Conservation (phyloP, 1,140 invertebrate species). For the Wiebesia pumilae region DNA sequence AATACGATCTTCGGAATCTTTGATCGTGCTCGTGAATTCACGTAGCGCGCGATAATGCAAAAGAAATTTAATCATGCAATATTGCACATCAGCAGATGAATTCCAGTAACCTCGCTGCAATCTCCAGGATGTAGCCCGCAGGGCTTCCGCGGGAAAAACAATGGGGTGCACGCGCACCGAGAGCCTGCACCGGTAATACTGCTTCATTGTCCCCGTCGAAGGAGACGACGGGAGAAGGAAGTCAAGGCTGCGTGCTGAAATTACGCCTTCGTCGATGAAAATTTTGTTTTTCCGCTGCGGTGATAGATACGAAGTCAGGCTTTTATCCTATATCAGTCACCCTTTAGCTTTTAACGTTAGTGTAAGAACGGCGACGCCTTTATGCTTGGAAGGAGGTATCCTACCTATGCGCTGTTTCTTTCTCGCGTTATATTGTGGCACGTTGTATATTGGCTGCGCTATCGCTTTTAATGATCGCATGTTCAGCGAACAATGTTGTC, state of each 20-base stretch:
- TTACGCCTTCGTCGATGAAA: constrained; percentile 56
- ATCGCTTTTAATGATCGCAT: constrained; percentile 41
- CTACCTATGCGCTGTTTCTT: background rate
- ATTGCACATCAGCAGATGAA: constrained; percentile 39
- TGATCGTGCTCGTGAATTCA: background rate
- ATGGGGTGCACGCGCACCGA: constrained; percentile 9
- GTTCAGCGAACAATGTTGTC: constrained; percentile 22
- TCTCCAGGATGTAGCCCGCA: background rate
- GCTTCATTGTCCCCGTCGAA: background rate
- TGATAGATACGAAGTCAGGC: constrained; percentile 23
- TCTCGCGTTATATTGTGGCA: background rate
- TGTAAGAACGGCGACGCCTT: constrained; percentile 24
- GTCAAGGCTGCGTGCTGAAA: constrained; percentile 38
- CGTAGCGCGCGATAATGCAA: background rate
- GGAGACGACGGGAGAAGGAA: constrained; percentile 9
- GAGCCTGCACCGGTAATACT: background rate
- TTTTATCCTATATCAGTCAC: constrained; percentile 52
- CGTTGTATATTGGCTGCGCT: constrained; percentile 3
- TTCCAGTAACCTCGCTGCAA: constrained; percentile 16
- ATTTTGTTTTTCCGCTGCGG: constrained; percentile 59
- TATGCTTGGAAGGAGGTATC: constrained; percentile 8
- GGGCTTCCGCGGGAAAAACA: constrained; percentile 37
- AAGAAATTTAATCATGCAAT: constrained; percentile 26
- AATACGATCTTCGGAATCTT: background rate
- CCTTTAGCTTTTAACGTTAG: constrained; percentile 34